Evolutionary conservation across 2,113 vertebrate species (phyloP).

Genomic region (Cyprinus carpio): DNA sequence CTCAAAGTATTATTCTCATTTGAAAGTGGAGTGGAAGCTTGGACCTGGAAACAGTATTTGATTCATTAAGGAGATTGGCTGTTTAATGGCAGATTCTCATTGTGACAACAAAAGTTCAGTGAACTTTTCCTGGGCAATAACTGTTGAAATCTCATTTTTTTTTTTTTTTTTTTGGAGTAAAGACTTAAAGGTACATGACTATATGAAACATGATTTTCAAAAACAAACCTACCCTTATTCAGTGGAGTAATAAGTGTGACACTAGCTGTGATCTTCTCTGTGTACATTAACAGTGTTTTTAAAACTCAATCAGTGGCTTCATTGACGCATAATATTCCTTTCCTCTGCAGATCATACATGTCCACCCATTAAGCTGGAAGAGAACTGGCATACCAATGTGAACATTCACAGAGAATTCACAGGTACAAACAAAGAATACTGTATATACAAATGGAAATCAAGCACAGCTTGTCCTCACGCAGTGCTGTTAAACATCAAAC

Average conservation of each 20-base stretch:
- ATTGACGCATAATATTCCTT: slow-evolving; percentile 11
- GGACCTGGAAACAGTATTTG: no score
- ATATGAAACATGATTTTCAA: neutral
- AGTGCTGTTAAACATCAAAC: slow-evolving; percentile 13
- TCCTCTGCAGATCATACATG: slow-evolving; percentile 72
- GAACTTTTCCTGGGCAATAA: neutral
- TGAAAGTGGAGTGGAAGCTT: neutral
- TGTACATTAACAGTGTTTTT: neutral
- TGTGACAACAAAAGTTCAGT: neutral
- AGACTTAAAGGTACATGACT: neutral
- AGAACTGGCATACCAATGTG: slow-evolving; percentile 69
- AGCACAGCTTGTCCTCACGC: neutral
- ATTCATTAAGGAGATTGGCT: neutral
- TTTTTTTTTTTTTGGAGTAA: neutral
- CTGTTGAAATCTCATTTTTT: neutral
- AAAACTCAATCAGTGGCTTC: neutral
- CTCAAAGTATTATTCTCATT: neutral
- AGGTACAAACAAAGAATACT: slow-evolving; percentile 74
- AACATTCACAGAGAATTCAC: slow-evolving; percentile 74
- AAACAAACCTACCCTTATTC: neutral
- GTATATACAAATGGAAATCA: slow-evolving; percentile 3
- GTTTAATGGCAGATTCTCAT: neutral
- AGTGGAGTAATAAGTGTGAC: neutral
- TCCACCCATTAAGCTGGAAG: slow-evolving; percentile 77
- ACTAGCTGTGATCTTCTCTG: neutral